Percentiles rank a stretch among this genome's conserved stretches.
Evolutionary conservation across 1,140 invertebrate genomes (phyloP).

Genomic region (Drosophila grimshawi): DNA sequence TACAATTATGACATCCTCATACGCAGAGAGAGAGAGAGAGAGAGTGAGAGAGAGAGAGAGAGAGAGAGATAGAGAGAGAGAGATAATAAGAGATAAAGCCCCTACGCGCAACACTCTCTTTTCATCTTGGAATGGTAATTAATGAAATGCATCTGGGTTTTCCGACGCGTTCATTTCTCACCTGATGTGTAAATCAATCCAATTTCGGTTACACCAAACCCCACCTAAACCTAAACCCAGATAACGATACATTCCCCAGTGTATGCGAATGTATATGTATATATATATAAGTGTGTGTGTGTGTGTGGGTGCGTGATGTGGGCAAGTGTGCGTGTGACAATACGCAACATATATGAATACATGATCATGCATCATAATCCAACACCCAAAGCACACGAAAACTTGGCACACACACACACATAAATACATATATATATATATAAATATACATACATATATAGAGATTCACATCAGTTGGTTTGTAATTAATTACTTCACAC

Average conservation of each 20-base stretch:
- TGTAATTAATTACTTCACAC: slow-evolving; percentile 83
- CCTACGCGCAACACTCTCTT: no score
- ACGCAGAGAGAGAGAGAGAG: no score
- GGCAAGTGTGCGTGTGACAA: slow-evolving; percentile 66
- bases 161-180: slow-evolving; percentile 40
- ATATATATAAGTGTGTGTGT: slow-evolving; percentile 17
- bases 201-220: slow-evolving; percentile 55
- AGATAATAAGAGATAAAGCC: neutral
- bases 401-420: slow-evolving; percentile 46
- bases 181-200: slow-evolving; percentile 76
- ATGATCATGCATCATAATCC: slow-evolving; percentile 83
- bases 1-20: no score
- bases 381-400: slow-evolving; percentile 57
- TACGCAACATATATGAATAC: slow-evolving; percentile 45
- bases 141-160: slow-evolving; percentile 55
- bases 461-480: slow-evolving; percentile 80
- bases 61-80: neutral
- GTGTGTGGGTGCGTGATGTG: slow-evolving; percentile 23
- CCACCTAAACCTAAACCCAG: slow-evolving; percentile 35
- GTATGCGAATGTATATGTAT: neutral
- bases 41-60: neutral
- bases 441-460: slow-evolving; percentile 38
- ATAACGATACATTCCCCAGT: slow-evolving; percentile 48
- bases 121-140: slow-evolving; percentile 32
- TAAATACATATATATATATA: slow-evolving; percentile 10